phyloP scores from a whole-genome alignment of 1,140 invertebrate genomes.

The Megalopta genalis region DNA sequence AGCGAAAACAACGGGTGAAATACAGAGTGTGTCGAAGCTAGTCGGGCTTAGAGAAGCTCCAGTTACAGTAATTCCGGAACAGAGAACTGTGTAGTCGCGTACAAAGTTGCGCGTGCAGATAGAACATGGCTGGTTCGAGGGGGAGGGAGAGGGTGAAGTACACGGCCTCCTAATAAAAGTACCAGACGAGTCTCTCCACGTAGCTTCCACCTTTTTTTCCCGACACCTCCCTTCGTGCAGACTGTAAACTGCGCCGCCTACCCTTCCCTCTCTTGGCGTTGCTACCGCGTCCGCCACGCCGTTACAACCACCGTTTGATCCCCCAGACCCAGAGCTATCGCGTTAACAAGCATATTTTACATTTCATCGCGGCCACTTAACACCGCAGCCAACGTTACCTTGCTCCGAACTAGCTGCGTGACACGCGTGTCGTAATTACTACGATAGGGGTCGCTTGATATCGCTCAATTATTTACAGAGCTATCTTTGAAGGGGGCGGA shows the following conservation, averaged over 20 bases:
- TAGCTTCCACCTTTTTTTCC: conserved; percentile 17
- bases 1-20: too few species aligned
- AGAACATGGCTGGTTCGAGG: neutral
- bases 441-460: conserved; percentile 20
- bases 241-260: conserved; percentile 27
- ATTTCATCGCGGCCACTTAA: conserved; percentile 77
- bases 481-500: too few species aligned
- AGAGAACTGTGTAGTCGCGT: conserved; percentile 1
- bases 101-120: conserved; percentile 9
- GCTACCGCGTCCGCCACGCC: neutral
- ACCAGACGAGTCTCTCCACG: conserved; percentile 47
- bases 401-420: conserved; percentile 47
- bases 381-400: conserved; percentile 63
- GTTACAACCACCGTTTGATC: neutral
- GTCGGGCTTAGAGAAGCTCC: neutral
- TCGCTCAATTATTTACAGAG: conserved; percentile 38
- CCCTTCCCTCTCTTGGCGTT: neutral
- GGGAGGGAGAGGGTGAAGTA: conserved; percentile 20
- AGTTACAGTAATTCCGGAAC: neutral
- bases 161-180: conserved; percentile 61
- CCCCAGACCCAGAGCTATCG: conserved; percentile 27
- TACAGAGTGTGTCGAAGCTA: too few species aligned
- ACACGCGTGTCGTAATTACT: conserved; percentile 25
- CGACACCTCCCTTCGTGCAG: conserved; percentile 1
- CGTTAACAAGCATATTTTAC: conserved; percentile 78